phyloP scores from a whole-genome alignment of 2,797 vertebrate genomes.

The Trachurus trachurus region DNA sequence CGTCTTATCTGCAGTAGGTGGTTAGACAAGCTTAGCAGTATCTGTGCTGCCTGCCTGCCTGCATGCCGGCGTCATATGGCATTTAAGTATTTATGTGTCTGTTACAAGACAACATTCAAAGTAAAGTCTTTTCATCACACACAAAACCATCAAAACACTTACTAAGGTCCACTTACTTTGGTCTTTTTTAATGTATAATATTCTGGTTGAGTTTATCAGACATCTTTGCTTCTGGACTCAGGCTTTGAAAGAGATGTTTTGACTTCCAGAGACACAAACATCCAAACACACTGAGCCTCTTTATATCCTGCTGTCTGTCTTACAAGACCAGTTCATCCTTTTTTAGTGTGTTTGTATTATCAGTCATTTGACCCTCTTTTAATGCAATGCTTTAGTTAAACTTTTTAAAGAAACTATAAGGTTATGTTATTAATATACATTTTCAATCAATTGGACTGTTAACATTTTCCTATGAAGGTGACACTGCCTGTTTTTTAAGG shows the following conservation, averaged over 20 bases:
- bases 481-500: not conserved
- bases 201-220: not conserved
- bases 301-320: not conserved
- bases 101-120: slow-evolving; percentile 54
- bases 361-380: not conserved
- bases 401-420: not conserved
- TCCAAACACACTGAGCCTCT: not conserved
- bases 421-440: not conserved
- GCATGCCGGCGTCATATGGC: slow-evolving; percentile 68
- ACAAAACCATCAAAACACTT: not conserved
- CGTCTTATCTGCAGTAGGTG: slow-evolving; percentile 38
- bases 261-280: not conserved
- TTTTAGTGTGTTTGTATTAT: not conserved
- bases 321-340: not conserved
- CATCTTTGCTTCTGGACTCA: not conserved
- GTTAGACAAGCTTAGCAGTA: slow-evolving; percentile 35
- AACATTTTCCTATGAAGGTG: not conserved
- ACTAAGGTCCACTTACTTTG: not conserved
- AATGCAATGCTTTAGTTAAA: not conserved
- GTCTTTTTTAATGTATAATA: not conserved
- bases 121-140: slow-evolving; percentile 28
- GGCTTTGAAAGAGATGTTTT: not conserved
- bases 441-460: no score
- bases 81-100: slow-evolving; percentile 82
- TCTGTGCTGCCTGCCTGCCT: slow-evolving; percentile 38